Evolutionary conservation across 2,113 vertebrate genomes (phyloP), one percentile per base, ranked within the genome.

Genomic region (Neogobius melanostomus): DNA sequence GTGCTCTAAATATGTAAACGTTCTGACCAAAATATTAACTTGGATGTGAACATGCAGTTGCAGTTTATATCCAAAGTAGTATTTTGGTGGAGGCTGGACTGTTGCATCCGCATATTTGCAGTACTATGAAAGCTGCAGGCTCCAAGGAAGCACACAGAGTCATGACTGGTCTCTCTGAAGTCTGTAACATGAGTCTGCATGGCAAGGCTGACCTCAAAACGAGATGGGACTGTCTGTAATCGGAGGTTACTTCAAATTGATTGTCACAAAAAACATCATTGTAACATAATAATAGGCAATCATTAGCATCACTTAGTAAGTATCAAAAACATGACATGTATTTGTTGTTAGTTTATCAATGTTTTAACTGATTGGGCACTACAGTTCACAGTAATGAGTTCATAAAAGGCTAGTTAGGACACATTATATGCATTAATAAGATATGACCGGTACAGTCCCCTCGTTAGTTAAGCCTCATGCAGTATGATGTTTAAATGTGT

Each of bases 101-200:
- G 7, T 54, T 48, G 0, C 0, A 56, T n/a, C 68, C 5, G 12
- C 43, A 74, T 15, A 0, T 16, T 69, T 47, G 3, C 69, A 50
- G 56, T 71, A 60, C 66, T 76, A 14, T 12, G 59, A 78, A 36
- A 48, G 42, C 15, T 63, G 62, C 7, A 60, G 76, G 80, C 53
- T 81, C 36, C 78, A 85, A 89, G 86, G 90, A 95, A 95, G 93
- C 87, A 90, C 94, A 92, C 93, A 90, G 66, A 89, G 91, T 95
- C 95, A 96, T 96, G 88, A 93, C 94, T 95, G 94, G 85, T 93
- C 82, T 87, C 82, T 87, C 89, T 87, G 75, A 87, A 85, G 84
- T 93, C 90, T 64, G 87, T 98, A 97, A 97, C 95, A 92, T 86
- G 88, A 93, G 94, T 96, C 96, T 96, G 95, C 97, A 99, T 98